Evolutionary conservation across 2,797 vertebrate genomes (phyloP).

Genomic region (Crocodylus rhombifer): DNA sequence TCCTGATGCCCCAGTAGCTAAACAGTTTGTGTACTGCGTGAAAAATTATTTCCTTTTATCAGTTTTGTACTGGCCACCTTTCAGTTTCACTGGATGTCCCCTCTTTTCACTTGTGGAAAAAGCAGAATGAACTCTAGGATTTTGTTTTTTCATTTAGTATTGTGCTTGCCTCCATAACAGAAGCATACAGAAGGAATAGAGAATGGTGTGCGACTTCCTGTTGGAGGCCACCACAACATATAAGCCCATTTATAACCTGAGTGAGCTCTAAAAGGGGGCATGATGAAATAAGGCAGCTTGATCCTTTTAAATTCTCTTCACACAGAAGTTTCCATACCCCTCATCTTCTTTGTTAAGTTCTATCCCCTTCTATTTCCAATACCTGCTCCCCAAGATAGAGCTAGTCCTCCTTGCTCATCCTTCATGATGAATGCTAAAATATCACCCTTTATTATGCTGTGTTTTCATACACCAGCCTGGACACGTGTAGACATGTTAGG

Average conservation of each 20-base stretch:
- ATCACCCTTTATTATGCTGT: not conserved
- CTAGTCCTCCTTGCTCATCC: not conserved
- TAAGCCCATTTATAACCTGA: too few species aligned
- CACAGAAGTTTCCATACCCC: not conserved
- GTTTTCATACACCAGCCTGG: not conserved
- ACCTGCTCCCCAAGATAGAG: not conserved
- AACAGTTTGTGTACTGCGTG: not conserved
- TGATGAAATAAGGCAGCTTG: not conserved
- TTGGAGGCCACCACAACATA: too few species aligned
- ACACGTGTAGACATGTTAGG: too few species aligned
- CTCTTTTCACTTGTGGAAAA: not conserved
- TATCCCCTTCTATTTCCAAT: not conserved
- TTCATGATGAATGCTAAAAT: not conserved
- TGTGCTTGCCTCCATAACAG: not conserved
- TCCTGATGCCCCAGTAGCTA: not conserved
- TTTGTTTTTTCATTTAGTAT: too few species aligned
- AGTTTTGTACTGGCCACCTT: not conserved
- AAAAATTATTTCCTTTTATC: not conserved
- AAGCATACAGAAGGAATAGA: not conserved
- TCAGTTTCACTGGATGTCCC: not conserved
- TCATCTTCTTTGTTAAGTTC: not conserved
- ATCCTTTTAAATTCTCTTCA: not conserved
- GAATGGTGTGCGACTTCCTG: too few species aligned
- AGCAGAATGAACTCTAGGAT: not conserved
- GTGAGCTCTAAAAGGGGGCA: not conserved